Conservation (phyloP, 2,797 vertebrate species). For the Limnodromus scolopaceus region DNA sequence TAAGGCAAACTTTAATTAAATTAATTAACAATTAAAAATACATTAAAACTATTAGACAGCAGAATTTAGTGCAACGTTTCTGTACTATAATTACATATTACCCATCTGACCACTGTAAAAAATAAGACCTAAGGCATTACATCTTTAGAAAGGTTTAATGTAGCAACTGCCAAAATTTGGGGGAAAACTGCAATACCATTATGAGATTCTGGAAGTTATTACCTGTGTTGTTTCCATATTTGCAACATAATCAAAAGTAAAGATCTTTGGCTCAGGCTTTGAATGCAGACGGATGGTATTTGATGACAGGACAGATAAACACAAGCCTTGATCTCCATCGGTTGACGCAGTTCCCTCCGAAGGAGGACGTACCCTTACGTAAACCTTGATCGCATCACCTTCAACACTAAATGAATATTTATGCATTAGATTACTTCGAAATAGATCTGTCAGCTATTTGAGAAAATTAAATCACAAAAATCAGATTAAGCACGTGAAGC, state of each 20-base stretch:
- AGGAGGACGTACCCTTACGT: conserved; percentile 90
- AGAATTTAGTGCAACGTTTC: neutral
- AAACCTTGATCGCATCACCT: conserved; percentile 93
- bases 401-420: conserved; percentile 77
- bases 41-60: neutral
- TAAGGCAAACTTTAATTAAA: neutral
- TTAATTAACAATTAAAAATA: neutral
- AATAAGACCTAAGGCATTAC: neutral
- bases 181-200: neutral
- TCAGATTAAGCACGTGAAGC: neutral
- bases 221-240: conserved; percentile 92
- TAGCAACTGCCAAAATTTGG: neutral
- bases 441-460: neutral
- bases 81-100: fast-evolving
- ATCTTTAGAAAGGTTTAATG: neutral
- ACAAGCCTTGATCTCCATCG: conserved; percentile 86
- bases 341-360: conserved; percentile 76
- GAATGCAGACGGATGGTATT: conserved; percentile 89
- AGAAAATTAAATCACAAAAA: neutral
- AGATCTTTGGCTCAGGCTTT: conserved; percentile 92
- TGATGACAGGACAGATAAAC: conserved; percentile 87
- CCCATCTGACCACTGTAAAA: neutral
- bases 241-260: conserved; percentile 94
- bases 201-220: neutral
- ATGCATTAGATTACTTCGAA: neutral